Conservation (phyloP, 2,113 vertebrate species). For the Porphyrio hochstetteri region DNA sequence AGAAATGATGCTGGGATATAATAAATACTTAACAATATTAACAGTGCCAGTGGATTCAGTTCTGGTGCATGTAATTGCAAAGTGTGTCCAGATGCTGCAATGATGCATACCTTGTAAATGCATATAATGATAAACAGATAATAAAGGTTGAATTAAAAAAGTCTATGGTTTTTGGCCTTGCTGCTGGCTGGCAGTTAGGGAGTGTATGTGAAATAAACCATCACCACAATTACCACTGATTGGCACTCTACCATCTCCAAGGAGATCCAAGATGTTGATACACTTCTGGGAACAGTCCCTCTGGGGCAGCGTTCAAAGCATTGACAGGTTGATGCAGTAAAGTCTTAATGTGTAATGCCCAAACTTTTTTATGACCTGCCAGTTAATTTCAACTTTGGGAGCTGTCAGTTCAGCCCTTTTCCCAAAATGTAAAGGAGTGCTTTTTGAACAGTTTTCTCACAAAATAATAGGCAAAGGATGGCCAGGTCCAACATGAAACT, state of each 20-base stretch:
- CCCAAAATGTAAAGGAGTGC: not conserved
- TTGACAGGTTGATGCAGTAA: not conserved
- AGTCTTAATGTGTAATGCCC: not conserved
- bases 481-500: not conserved
- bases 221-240: not conserved
- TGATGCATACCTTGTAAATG: not conserved
- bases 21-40: not conserved
- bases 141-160: not conserved
- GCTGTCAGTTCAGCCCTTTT: not conserved
- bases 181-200: not conserved
- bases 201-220: not conserved
- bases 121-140: not conserved
- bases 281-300: not conserved
- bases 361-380: not conserved
- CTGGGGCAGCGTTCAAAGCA: not conserved
- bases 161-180: not conserved
- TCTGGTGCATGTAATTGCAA: not conserved
- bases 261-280: not conserved
- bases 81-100: conserved; percentile 24
- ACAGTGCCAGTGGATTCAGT: not conserved
- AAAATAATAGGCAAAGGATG: not conserved
- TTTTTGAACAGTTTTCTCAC: not conserved
- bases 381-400: not conserved
- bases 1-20: not conserved
- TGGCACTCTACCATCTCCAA: not conserved